These are phyloP conservation scores for Machimus atricapillus DNA, from an alignment of 2,888 invertebrate species.

Conservation along the genomic window DNA sequence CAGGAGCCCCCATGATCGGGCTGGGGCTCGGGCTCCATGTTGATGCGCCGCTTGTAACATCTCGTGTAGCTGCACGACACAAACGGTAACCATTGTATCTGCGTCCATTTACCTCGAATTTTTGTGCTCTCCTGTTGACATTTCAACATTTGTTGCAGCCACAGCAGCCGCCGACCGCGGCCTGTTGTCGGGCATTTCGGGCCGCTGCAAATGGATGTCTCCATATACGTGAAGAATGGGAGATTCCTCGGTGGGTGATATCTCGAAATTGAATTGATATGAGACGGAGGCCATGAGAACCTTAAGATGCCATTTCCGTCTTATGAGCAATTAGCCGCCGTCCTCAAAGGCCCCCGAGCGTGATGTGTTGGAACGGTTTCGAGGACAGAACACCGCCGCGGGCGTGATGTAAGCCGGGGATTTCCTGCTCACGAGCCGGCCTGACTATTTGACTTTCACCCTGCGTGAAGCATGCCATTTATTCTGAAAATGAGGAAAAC, in stretches of 20 bases:
- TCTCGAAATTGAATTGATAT: conserved; percentile 31
- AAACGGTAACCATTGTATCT: conserved; percentile 39
- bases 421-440: conserved; percentile 24
- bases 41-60: conserved; percentile 30
- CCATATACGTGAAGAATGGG: conserved; percentile 39
- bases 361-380: conserved; percentile 35
- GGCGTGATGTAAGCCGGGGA: conserved; percentile 21
- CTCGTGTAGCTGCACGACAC: conserved; percentile 37
- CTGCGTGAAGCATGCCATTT: not conserved
- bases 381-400: not conserved
- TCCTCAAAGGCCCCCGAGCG: conserved; percentile 9
- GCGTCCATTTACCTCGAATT: conserved; percentile 39
- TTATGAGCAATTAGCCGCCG: conserved; percentile 36
- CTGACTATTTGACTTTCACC: not conserved
- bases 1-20: not conserved
- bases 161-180: not conserved
- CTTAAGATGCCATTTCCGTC: not conserved
- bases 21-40: not conserved
- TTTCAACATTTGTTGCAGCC: conserved; percentile 35
- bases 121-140: conserved; percentile 33
- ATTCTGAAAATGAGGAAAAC: not conserved
- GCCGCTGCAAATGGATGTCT: conserved; percentile 24
- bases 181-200: conserved; percentile 17
- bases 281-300: conserved; percentile 23
- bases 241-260: conserved; percentile 21